Evolutionary conservation across 2,797 vertebrate species (phyloP), one percentile per base, ranked within the genome.

Genomic region (Paratrypauchen microcephalus): DNA sequence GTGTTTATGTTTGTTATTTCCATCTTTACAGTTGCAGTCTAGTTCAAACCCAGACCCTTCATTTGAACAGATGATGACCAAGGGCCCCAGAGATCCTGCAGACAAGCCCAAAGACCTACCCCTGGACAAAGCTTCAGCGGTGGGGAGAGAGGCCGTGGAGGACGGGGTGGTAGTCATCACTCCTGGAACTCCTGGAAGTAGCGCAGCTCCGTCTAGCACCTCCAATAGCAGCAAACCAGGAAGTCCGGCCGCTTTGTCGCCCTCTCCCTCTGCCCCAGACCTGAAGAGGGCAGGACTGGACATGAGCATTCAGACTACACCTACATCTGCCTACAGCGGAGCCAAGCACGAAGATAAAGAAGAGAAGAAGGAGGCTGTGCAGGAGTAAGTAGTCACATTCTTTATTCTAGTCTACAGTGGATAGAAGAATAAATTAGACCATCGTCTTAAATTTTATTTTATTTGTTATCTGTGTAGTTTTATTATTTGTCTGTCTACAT

Each of bases 21-120:
- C 41, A 19, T 7, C 28, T 62, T 77, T 88, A 45, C 86, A 99
- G 97, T 96, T 99, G 94, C 97, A 98, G 89, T 92, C 96, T 26
- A 98, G 95, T 92, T 94, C 96, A 74, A 94, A 95, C 81, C 90
- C 94, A 83, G 97, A 99, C 75, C 86, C 95, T 74, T 85, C 83
- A 63, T 92, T 95, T 87, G 97, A 99, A 88, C 94, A 95, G 83
- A 93, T 96, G 90, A 91, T 95, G 83, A 95, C 89, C 86, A 98
- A 98, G 93, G 91, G 89, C 84, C 88, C 86, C 80, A 92, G 95
- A 92, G 97, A 98, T 73, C 84, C 92, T 70, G 84, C 81, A 63
- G 97, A 98, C 79, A 99, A 98, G 84, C 88, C 96, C 48, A 97
- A 96, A 92, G 97, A 98, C 82, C 92, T 93, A 71, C 86, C 94